Conservation (phyloP, 2,888 invertebrate species). For the Drosophila rubida region DNA sequence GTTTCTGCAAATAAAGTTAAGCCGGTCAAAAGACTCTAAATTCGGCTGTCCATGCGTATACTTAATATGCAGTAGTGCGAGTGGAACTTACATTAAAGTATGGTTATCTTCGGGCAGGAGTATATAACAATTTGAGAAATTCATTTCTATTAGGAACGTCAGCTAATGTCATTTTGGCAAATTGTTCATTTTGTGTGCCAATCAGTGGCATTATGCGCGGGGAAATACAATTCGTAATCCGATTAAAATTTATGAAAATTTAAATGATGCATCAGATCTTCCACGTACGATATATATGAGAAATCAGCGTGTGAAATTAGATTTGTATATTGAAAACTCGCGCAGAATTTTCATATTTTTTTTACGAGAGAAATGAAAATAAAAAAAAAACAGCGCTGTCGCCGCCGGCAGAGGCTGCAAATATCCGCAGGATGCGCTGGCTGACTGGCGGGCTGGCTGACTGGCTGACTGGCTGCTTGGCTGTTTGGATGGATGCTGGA, state of each 20-base stretch:
- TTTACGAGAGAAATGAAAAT: constrained; percentile 9
- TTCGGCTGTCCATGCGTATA: background rate
- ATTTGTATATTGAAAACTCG: constrained; percentile 15
- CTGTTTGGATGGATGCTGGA: background rate
- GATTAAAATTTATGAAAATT: constrained; percentile 18
- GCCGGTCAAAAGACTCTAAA: background rate
- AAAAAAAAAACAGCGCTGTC: constrained; percentile 2
- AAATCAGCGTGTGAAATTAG: constrained; percentile 9
- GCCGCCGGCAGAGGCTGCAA: constrained; percentile 38
- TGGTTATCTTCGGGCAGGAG: too few relatives aligned
- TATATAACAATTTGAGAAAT: background rate
- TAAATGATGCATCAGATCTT: constrained; percentile 12
- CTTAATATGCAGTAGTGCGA: too few relatives aligned
- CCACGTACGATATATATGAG: background rate
- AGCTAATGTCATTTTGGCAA: background rate
- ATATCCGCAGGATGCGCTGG: constrained; percentile 71
- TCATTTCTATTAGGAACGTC: background rate
- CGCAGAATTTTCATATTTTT: background rate
- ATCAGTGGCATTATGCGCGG: constrained; percentile 9
- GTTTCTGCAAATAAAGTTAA: background rate
- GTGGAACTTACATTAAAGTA: too few relatives aligned
- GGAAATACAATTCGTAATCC: constrained; percentile 10
- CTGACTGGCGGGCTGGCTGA: constrained; percentile 17
- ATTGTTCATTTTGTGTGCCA: background rate
- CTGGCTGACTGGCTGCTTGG: constrained; percentile 16